phyloP scores from a whole-genome alignment of 1,140 invertebrate genomes.

The Drosophila oshimai region DNA sequence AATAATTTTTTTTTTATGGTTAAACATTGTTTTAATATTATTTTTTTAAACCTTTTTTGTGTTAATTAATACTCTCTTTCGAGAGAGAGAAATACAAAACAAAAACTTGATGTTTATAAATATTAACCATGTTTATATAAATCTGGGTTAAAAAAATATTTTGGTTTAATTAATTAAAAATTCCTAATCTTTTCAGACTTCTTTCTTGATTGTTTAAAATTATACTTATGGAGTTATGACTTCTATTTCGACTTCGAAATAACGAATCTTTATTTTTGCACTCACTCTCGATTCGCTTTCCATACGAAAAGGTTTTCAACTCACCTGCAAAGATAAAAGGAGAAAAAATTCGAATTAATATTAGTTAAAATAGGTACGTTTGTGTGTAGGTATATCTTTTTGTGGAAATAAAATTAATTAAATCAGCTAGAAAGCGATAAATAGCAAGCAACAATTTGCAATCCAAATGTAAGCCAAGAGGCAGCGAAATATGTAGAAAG shows the following conservation, averaged over 20 bases:
- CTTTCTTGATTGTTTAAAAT: too few relatives aligned
- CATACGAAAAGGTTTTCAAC: constrained; percentile 1
- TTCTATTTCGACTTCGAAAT: not conserved
- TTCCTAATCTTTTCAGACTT: too few relatives aligned
- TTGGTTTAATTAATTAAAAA: too few relatives aligned
- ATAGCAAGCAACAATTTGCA: constrained; percentile 42
- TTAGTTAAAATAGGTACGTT: constrained; percentile 5
- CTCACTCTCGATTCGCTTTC: not conserved
- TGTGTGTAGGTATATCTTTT: not conserved
- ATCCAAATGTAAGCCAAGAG: constrained; percentile 65
- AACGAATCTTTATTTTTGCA: not conserved
- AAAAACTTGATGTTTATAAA: too few relatives aligned
- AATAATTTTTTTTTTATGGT: too few relatives aligned
- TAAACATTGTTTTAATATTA: too few relatives aligned
- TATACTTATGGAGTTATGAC: too few relatives aligned
- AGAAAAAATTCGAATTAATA: constrained; percentile 2
- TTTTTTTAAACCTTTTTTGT: too few relatives aligned
- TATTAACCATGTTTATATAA: too few relatives aligned
- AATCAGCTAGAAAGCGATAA: constrained; percentile 39
- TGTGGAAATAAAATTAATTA: constrained; percentile 54
- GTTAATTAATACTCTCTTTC: too few relatives aligned
- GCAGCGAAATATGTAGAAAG: constrained; percentile 10
- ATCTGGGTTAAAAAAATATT: too few relatives aligned
- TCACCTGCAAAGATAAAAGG: constrained; percentile 38
- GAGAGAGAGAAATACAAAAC: too few relatives aligned